A percentile compares a stretch with the other conserved stretches of the same genome.
phyloP scores from a whole-genome alignment of 1,140 invertebrate species.

The Platyscapa corneri region DNA sequence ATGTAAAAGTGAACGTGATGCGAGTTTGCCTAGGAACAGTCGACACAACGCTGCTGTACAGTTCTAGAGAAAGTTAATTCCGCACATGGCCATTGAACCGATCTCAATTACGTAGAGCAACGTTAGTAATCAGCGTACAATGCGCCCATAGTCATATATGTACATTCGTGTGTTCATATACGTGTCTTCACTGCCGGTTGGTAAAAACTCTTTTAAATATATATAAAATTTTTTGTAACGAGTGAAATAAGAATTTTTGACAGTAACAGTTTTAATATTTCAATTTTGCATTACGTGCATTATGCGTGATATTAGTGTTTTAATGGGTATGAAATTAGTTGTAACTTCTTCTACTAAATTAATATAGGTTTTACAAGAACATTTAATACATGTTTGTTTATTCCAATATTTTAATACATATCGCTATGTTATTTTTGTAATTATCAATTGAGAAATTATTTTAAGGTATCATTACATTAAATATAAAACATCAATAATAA shows the following conservation, averaged over 20 bases:
- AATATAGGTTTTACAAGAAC: too few relatives aligned
- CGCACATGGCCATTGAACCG: slow-evolving; percentile 71
- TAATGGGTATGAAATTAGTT: too few relatives aligned
- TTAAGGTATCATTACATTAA: too few relatives aligned
- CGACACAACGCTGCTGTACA: slow-evolving; percentile 29
- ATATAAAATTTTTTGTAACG: background rate
- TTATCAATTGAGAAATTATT: too few relatives aligned
- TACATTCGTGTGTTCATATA: background rate
- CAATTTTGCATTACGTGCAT: too few relatives aligned
- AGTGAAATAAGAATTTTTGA: background rate
- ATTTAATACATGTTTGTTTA: too few relatives aligned
- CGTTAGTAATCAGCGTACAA: background rate
- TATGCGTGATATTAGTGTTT: too few relatives aligned
- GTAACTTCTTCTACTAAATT: background rate
- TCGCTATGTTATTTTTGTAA: too few relatives aligned
- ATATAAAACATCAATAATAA: too few relatives aligned
- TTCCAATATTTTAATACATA: too few relatives aligned
- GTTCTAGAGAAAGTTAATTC: slow-evolving; percentile 70
- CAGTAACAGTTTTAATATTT: background rate
- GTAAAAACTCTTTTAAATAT: background rate
- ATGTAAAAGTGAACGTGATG: slow-evolving; percentile 16
- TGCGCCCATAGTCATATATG: background rate
- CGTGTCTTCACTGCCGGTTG: background rate
- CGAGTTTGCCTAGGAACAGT: background rate
- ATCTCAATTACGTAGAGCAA: slow-evolving; percentile 63